Conservation (phyloP, 2,113 vertebrate species). For the Uropsilus gracilis region DNA sequence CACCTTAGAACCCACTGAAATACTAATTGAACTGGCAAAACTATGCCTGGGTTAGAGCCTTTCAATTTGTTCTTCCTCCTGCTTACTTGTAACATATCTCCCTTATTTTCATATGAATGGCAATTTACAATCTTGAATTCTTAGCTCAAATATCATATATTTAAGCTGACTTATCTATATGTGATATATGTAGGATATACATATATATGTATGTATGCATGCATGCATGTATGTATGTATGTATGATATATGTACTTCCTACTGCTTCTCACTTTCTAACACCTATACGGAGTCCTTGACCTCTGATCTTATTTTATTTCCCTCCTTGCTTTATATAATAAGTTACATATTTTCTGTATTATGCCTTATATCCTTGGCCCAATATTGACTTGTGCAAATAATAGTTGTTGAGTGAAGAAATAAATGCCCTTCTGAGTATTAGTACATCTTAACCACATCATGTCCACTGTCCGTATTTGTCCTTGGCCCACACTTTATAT, state of each 20-base stretch:
- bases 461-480: not conserved
- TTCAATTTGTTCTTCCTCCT: not conserved
- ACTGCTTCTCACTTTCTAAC: not conserved
- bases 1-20: not conserved
- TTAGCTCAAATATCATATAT: not conserved
- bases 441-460: not conserved
- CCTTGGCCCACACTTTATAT: not conserved
- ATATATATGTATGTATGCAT: too few relatives aligned
- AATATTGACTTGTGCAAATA: not conserved
- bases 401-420: not conserved
- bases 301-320: not conserved
- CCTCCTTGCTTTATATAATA: slow-evolving; percentile 2
- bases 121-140: not conserved
- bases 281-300: not conserved
- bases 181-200: too few relatives aligned
- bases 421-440: not conserved
- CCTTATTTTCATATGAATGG: not conserved
- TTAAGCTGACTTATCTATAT: not conserved
- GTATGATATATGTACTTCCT: not conserved
- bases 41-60: not conserved
- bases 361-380: not conserved
- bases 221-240: not conserved
- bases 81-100: not conserved
- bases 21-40: not conserved
- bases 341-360: not conserved